These are phyloP conservation scores for Battus philenor DNA, from an alignment of 1,140 invertebrate genomes.

Conservation along the genomic window DNA sequence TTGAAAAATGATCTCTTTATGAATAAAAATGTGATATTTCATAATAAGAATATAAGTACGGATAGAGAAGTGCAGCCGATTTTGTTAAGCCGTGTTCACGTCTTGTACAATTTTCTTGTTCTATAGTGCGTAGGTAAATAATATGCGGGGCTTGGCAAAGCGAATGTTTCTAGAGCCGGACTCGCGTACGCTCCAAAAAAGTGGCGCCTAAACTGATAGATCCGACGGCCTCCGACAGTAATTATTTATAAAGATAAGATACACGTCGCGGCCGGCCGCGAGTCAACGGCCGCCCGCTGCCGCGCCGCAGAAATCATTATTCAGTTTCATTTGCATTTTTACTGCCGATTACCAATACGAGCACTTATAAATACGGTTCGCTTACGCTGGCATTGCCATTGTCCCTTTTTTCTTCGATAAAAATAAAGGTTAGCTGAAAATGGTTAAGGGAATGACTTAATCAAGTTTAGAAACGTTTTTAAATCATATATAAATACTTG, in stretches of 20 bases:
- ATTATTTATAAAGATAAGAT: constrained; percentile 43
- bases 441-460: constrained; percentile 6
- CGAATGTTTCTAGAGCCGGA: constrained; percentile 29
- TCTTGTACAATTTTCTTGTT: too few species aligned
- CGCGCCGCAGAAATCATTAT: constrained; percentile 48
- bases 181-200: constrained; percentile 37
- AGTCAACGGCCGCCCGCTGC: constrained; percentile 45
- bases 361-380: too few species aligned
- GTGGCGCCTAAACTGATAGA: constrained; percentile 55
- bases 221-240: constrained; percentile 26
- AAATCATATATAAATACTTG: too few species aligned
- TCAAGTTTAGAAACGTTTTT: constrained; percentile 9
- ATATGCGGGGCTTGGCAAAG: constrained; percentile 20
- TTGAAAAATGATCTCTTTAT: too few species aligned
- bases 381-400: too few species aligned
- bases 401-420: too few species aligned
- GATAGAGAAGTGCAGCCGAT: too few species aligned
- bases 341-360: constrained; percentile 32
- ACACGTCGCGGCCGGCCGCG: constrained; percentile 24
- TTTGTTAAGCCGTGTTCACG: too few species aligned
- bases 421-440: too few species aligned
- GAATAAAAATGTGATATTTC: too few species aligned
- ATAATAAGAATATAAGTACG: too few species aligned
- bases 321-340: constrained; percentile 55
- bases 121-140: too few species aligned